Conservation (phyloP, 2,113 vertebrate genomes). For the Seriola rivoliana region DNA sequence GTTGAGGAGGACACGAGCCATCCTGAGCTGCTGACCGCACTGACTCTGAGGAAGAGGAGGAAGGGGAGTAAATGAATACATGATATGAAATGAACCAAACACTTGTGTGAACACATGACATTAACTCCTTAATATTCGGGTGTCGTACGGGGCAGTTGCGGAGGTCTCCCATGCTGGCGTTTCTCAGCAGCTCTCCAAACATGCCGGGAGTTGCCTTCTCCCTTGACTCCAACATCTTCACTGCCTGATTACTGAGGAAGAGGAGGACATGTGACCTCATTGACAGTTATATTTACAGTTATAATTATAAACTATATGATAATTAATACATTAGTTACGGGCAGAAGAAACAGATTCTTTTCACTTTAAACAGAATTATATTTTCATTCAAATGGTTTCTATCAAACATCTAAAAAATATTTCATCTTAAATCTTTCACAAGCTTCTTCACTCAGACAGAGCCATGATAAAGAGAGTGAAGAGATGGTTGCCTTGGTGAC, state of each 20-base stretch:
- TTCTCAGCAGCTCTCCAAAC: conserved; percentile 95
- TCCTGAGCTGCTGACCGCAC: conserved; percentile 94
- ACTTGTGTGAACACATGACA: too few relatives aligned
- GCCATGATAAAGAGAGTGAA: neutral
- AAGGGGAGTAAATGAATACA: neutral
- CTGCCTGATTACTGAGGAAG: conserved; percentile 92
- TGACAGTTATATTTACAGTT: too few relatives aligned
- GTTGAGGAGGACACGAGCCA: conserved; percentile 96
- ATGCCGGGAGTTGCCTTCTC: conserved; percentile 95
- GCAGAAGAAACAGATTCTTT: too few relatives aligned
- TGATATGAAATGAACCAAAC: neutral
- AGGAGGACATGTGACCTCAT: neutral
- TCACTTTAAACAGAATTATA: too few relatives aligned
- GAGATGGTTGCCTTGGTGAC: conserved; percentile 47
- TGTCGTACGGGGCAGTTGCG: conserved; percentile 92
- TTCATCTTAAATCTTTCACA: too few relatives aligned
- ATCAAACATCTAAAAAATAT: too few relatives aligned
- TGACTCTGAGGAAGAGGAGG: conserved; percentile 86
- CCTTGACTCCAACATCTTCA: conserved; percentile 94
- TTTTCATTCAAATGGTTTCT: too few relatives aligned
- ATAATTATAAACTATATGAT: too few relatives aligned
- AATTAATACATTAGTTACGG: too few relatives aligned
- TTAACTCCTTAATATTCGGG: too few relatives aligned
- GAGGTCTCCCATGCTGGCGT: conserved; percentile 97
- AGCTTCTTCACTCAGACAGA: too few relatives aligned